Percentiles rank a stretch among this genome's conserved stretches.
phyloP scores from a whole-genome alignment of 2,797 vertebrate species.

The Notamacropus eugenii region DNA sequence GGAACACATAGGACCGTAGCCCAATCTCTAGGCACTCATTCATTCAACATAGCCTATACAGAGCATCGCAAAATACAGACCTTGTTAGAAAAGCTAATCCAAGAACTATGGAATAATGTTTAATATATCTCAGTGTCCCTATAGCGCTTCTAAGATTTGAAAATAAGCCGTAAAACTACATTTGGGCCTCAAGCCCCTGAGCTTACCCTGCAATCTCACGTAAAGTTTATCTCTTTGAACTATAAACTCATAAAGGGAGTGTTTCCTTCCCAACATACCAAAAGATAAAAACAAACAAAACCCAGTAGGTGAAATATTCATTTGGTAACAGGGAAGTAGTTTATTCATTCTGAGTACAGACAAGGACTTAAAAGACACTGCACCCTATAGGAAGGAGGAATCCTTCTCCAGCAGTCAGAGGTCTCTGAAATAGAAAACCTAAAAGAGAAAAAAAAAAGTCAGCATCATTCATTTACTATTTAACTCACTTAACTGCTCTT shows the following conservation, averaged over 20 bases:
- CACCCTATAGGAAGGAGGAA: not conserved
- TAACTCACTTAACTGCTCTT: not conserved
- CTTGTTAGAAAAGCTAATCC: not conserved
- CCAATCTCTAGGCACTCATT: not conserved
- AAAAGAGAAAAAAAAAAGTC: too few relatives aligned
- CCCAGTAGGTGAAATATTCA: not conserved
- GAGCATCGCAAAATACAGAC: conserved; percentile 3
- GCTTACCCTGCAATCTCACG: fast-evolving
- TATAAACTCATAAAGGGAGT: not conserved
- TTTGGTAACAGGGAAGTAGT: not conserved
- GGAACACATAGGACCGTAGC: conserved; percentile 6
- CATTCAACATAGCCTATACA: not conserved
- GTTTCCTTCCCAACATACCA: not conserved
- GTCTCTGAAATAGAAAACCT: not conserved
- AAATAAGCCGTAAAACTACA: not conserved
- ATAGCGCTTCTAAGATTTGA: not conserved
- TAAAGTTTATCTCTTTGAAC: not conserved
- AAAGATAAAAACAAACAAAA: not conserved
- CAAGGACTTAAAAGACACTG: not conserved
- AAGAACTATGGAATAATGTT: not conserved
- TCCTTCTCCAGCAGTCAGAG: not conserved
- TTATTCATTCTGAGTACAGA: not conserved
- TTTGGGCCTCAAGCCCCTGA: not conserved
- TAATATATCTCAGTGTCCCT: not conserved
- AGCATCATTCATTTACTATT: not conserved